Evolutionary conservation across 2,888 invertebrate genomes (phyloP), one percentile per base, ranked within the genome.

Genomic region (Sesia apiformis): DNA sequence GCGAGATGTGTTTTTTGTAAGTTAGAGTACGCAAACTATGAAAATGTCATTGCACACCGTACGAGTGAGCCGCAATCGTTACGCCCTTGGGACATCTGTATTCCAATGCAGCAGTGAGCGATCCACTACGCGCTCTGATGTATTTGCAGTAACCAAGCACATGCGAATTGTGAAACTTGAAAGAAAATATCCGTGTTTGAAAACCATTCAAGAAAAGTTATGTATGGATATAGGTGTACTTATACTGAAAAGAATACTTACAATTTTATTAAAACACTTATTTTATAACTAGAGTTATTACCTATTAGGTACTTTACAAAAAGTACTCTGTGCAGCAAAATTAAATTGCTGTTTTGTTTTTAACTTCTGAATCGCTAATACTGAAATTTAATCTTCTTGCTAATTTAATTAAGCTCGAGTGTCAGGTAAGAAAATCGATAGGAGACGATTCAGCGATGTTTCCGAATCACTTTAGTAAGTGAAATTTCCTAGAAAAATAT

Each of bases 401-500:
- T 69, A 72, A 76, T 75, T 76, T 66, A 74, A 76, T 77, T 74
- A 74, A 56, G 57, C 52, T 53, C 55, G 59, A 51, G 52, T 54
- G 49, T 51, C 56, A 67, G 63, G 60, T 57, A 63, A 59, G 63
- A 56, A 57, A 63, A 56, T 55, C 51, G 53, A 57, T 56, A 60
- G 39, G 8, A 38, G 39, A 50, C 38, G 38, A 50, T 50, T 50
- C 50, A 50, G 38, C 50, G 7, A 46, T 46, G 46, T 46, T 23
- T 46, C 46, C 46, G 7, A 46, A 46, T 46, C n/a, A n/a, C 46
- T 46, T 46, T 46, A 8, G 7, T 23, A 23, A 46, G 46, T 46
- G 7, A 46, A 46, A 23, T 23, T 46, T 4, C 46, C n/a, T 46
- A 46, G 23, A 8, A n/a, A 46, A 46, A 46, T 23, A 46, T 46